Evolutionary conservation across 2,888 invertebrate species (phyloP).

Genomic region (Limenitis camilla): DNA sequence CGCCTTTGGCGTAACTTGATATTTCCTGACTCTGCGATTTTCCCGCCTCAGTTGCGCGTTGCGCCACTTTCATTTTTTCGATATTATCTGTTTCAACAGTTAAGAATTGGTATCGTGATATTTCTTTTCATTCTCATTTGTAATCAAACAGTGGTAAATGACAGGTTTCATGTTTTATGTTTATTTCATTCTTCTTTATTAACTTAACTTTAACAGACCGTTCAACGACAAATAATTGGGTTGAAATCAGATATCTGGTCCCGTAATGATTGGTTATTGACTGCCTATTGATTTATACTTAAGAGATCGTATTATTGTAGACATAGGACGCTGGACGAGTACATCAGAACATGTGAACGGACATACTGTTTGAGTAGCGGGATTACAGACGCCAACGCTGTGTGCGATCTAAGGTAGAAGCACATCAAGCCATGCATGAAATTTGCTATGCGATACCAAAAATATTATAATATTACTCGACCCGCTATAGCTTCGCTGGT

Average conservation of each 20-base stretch:
- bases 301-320: background rate
- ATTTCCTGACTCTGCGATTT: slow-evolving; percentile 19
- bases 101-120: background rate
- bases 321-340: slow-evolving; percentile 11
- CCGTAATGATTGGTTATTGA: slow-evolving; percentile 15
- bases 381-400: slow-evolving; percentile 30
- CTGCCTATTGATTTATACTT: no score
- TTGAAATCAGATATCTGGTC: slow-evolving; percentile 5
- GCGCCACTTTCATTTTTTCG: slow-evolving; percentile 17
- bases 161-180: background rate
- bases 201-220: background rate
- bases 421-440: background rate
- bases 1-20: slow-evolving; percentile 11
- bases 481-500: no score
- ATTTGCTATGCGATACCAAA: background rate
- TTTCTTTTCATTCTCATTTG: background rate
- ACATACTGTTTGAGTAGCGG: slow-evolving; percentile 54
- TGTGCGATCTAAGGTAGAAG: slow-evolving; percentile 7
- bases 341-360: slow-evolving; percentile 31
- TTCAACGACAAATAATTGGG: background rate
- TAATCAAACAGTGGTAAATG: background rate
- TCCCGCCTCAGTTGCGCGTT: slow-evolving; percentile 13
- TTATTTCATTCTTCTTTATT: background rate
- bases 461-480: no score
- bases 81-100: slow-evolving; percentile 13